Conservation (phyloP, 2,113 vertebrate species). For the Accipiter virgatus region DNA sequence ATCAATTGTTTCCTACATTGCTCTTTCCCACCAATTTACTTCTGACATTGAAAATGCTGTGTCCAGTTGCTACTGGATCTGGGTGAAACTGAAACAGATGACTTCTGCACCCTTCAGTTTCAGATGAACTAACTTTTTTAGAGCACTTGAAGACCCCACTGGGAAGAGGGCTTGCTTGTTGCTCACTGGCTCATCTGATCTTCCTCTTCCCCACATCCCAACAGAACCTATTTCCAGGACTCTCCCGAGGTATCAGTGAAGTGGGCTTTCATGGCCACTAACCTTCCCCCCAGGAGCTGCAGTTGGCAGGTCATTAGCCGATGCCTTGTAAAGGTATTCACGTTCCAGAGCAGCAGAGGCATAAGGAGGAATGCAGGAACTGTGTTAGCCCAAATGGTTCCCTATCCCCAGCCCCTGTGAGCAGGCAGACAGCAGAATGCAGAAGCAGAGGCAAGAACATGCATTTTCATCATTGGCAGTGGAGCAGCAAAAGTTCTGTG, state of each 20-base stretch:
- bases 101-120: not conserved
- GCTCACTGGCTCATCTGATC: not conserved
- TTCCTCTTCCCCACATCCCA: not conserved
- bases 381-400: not conserved
- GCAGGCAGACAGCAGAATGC: not conserved
- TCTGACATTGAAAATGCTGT: not conserved
- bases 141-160: not conserved
- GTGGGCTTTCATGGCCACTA: not conserved
- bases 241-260: not conserved
- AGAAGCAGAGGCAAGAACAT: constrained; percentile 16
- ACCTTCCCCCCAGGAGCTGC: not conserved
- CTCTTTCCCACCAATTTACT: not conserved
- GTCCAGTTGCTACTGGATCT: not conserved
- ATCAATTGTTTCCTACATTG: not conserved
- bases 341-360: constrained; percentile 6
- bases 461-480: not conserved
- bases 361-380: not conserved
- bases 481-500: not conserved
- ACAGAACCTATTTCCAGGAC: not conserved
- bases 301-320: not conserved
- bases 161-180: not conserved
- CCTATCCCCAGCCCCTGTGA: not conserved
- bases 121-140: not conserved
- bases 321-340: not conserved
- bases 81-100: not conserved